Base-by-base conservation (phyloP, 2,113 vertebrate genomes). In the Paratilapia polleni region DNA sequence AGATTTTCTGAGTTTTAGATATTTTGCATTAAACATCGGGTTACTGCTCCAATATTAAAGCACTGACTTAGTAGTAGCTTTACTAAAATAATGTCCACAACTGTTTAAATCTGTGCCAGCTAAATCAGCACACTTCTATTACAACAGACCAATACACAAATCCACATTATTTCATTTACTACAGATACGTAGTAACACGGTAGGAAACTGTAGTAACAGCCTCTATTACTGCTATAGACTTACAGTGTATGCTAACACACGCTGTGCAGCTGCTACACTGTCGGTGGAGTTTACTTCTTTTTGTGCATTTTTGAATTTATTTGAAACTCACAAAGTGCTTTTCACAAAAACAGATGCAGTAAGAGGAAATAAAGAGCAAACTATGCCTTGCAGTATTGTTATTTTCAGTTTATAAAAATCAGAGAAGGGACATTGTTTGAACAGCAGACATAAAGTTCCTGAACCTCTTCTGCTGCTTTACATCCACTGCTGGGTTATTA, bases 81-180 rank as follows among this genome's bases (percentile, higher is more conserved):
- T 17, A 81, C 81, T 82, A 68, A 66, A 61, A 59, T 49, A 80
- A 82, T 20, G 47, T 74, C 80, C 89, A 63, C 79, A 54, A 78
- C 64, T 68, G 64, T 68, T 47, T 68, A 68, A 49, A 75, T 38
- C 58, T 81, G 77, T 62, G 62, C 78, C 22, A 1, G 22, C 62
- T 77, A 84, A 63, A 62, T 56, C 83, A 34, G 83, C 78, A 34
- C 80, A 43, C 73, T 0, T 56, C 58, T 73, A 75, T 88, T 24
- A 87, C 75, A 49, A 83, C 82, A 79, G 80, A 85, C 34, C 81
- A 22, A 77, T 1, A 52, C 70, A 85, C 49, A 13, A 22, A 75
- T 38, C 82, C 77, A 88, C 81, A 49, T 62, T 4, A 84, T 78
- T 88, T 41, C 73, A 63, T 28, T 52, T 13, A 84, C 88, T 66